Evolutionary conservation across 2,113 vertebrate species (phyloP).

Genomic region (Cavia porcellus): DNA sequence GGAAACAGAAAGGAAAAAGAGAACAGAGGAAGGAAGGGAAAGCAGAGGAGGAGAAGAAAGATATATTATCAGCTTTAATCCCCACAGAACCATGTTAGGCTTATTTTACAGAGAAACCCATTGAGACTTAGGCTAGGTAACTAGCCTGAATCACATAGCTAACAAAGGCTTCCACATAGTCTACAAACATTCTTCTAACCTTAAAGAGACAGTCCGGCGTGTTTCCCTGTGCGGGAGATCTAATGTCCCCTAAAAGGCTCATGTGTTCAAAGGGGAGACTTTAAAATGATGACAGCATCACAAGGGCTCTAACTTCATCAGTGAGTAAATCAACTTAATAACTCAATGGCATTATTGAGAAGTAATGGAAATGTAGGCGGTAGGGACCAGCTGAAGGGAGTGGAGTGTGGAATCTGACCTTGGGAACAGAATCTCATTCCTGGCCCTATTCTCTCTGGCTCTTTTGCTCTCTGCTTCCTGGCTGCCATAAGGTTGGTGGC

Average conservation of each 20-base stretch:
- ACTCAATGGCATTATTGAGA: not conserved
- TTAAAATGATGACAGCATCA: not conserved
- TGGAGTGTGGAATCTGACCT: not conserved
- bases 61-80: not conserved
- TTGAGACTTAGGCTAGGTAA: not conserved
- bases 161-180: not conserved
- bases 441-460: not conserved
- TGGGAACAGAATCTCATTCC: not conserved
- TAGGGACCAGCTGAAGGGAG: not conserved
- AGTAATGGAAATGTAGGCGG: not conserved
- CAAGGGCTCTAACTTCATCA: not conserved
- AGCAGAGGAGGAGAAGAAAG: not conserved
- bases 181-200: not conserved
- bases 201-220: not conserved
- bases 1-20: not conserved
- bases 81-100: not conserved
- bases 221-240: not conserved
- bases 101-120: slow-evolving; percentile 4
- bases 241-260: not conserved
- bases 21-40: not conserved
- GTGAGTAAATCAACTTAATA: not conserved
- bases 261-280: not conserved
- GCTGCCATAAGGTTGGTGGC: not conserved
- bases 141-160: slow-evolving; percentile 1
- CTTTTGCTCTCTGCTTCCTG: not conserved